These are phyloP conservation scores for Eupelmus urozonus DNA, from an alignment of 2,888 invertebrate genomes.

Conservation along the genomic window DNA sequence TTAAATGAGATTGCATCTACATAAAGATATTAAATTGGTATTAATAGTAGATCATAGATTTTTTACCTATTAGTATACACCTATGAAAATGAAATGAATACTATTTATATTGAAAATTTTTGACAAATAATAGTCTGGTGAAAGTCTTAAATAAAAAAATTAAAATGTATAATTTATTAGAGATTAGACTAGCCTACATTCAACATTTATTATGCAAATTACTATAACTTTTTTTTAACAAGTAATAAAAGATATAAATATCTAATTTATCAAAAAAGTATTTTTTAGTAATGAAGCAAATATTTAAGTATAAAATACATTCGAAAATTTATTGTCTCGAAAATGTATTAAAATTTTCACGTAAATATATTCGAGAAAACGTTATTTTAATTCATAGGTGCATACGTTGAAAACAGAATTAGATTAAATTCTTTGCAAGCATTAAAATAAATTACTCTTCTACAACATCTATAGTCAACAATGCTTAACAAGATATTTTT, in stretches of 20 bases:
- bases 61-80: conserved; percentile 30
- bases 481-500: conserved; percentile 22
- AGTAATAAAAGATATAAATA: too few relatives aligned
- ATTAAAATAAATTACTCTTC: conserved; percentile 32
- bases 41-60: conserved; percentile 19
- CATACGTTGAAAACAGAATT: conserved; percentile 32
- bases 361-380: neutral
- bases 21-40: conserved; percentile 27
- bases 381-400: conserved; percentile 30
- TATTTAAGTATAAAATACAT: conserved; percentile 6
- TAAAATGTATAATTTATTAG: too few relatives aligned
- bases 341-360: conserved; percentile 8
- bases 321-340: conserved; percentile 22
- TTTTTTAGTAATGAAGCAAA: too few relatives aligned
- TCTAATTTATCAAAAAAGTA: too few relatives aligned
- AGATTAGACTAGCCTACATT: too few relatives aligned
- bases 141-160: too few relatives aligned
- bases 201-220: too few relatives aligned
- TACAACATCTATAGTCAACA: conserved; percentile 27
- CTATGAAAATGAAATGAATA: conserved; percentile 18
- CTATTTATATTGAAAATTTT: too few relatives aligned
- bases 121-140: too few relatives aligned
- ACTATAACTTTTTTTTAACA: too few relatives aligned
- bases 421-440: conserved; percentile 22
- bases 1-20: conserved; percentile 38